Base-by-base conservation (phyloP, 2,113 vertebrate genomes). In the Nannospalax galili region DNA sequence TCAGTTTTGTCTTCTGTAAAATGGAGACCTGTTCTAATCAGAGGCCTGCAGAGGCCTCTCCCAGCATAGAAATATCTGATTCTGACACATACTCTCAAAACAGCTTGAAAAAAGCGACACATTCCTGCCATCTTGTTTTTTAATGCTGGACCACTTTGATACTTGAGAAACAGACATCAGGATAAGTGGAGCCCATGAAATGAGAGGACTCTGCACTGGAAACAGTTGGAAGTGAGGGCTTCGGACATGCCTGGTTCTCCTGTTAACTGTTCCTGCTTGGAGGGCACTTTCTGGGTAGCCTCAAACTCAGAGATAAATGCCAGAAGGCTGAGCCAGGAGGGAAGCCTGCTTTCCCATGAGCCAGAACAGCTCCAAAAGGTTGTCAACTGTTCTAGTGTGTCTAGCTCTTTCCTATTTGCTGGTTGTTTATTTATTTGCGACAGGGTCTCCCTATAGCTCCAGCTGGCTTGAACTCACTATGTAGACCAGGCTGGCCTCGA, bases 131-230 rank as follows among this genome's bases (percentile, higher is more conserved):
- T 19, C 77, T 85, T 16, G 52, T 65, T 1, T 17, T 89, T 62
- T 58, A 9, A 67, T 22, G 35, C 42, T 7, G 48, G 88, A 60
- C 12, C 20, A 32, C 35, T 15, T 19, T 64, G 30, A n/a, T 22
- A 10, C 20, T 28, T 42, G 72, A 45, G 52, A 65, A 9, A 1
- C 17, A 26, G 14, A 30, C 45, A 2, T 9, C 30, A 17, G 67
- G 26, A 8, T 11, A 28, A 73, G 84, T 35, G 6, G 26, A 45
- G 48, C 40, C 65, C 32, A 1, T 40, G 37, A 58, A 30, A 26
- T 0, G n/a, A 60, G n/a, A 26, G 56, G 26, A 30, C 7, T 11
- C 14, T 17, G 65, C 0, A 0, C 5, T 0, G 16, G 88, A 22
- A 67, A 67, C 20, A 22, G 64, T 58, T 56, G 32, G 2, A 30